phyloP scores from a whole-genome alignment of 2,888 invertebrate species.

The Hanleya hanleyi region DNA sequence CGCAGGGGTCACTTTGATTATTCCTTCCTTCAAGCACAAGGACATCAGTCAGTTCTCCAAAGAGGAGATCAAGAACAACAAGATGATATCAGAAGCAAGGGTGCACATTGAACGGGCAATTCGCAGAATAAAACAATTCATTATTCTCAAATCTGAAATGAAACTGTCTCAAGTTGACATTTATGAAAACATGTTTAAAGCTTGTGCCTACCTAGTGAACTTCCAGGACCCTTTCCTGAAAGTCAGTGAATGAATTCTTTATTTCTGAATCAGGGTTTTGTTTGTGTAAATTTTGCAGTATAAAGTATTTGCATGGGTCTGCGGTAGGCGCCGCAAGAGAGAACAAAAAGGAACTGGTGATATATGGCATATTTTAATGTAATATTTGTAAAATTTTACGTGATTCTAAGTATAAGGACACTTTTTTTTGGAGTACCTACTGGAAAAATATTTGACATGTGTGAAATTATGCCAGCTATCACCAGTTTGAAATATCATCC shows the following conservation, averaged over 20 bases:
- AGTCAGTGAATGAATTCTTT: not conserved
- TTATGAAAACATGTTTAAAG: not conserved
- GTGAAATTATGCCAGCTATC: too few relatives aligned
- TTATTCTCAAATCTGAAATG: not conserved
- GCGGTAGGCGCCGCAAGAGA: too few relatives aligned
- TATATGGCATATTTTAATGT: too few relatives aligned
- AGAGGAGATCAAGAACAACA: not conserved
- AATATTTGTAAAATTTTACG: too few relatives aligned
- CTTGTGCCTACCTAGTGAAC: not conserved
- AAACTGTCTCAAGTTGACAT: not conserved
- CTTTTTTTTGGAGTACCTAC: too few relatives aligned
- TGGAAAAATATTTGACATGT: too few relatives aligned
- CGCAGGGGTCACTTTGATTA: not conserved
- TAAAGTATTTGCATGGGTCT: too few relatives aligned
- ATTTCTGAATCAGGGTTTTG: too few relatives aligned
- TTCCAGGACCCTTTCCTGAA: not conserved
- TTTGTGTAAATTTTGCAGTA: too few relatives aligned
- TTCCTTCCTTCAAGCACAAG: not conserved
- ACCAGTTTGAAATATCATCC: too few relatives aligned
- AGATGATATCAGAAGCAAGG: not conserved
- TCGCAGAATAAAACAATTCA: not conserved
- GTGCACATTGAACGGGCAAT: not conserved
- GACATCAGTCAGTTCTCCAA: not conserved
- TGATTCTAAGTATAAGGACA: too few relatives aligned
- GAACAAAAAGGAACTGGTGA: too few relatives aligned